Evolutionary conservation across 2,113 vertebrate species (phyloP).

Genomic region (Otocyon megalotis): DNA sequence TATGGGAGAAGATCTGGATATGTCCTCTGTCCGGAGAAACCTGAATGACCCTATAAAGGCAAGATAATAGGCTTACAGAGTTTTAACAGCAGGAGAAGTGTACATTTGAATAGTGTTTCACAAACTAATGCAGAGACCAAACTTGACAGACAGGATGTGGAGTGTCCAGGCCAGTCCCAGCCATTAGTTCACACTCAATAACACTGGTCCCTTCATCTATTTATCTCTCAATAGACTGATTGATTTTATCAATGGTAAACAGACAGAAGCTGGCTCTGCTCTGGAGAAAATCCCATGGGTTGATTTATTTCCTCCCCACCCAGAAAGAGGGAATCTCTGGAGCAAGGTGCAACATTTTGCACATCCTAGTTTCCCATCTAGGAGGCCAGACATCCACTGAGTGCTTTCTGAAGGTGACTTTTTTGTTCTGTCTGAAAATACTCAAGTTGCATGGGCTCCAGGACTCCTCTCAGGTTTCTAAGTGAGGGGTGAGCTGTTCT

Average conservation of each 20-base stretch:
- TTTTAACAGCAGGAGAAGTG: not conserved
- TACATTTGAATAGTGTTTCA: not conserved
- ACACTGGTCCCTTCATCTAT: not conserved
- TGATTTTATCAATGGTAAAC: slow-evolving; percentile 6
- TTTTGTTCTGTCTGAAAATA: not conserved
- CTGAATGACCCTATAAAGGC: not conserved
- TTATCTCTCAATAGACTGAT: not conserved
- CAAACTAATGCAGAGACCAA: not conserved
- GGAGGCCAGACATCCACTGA: not conserved
- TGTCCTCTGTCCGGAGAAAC: not conserved
- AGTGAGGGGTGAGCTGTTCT: not conserved
- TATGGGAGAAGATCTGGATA: not conserved
- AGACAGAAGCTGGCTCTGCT: not conserved
- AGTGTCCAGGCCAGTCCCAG: not conserved
- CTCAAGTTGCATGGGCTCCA: not conserved
- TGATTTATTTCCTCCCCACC: slow-evolving; percentile 40
- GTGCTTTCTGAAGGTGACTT: slow-evolving; percentile 64
- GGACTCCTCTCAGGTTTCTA: slow-evolving; percentile 53
- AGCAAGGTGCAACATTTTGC: not conserved
- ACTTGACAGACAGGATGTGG: not conserved
- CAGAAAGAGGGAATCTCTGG: not conserved
- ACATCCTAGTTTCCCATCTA: not conserved
- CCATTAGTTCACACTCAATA: not conserved
- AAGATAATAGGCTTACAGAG: not conserved
- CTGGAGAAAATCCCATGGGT: not conserved